Evolutionary conservation across 2,888 invertebrate species (phyloP).

Genomic region (Zaprionus bogoriensis): DNA sequence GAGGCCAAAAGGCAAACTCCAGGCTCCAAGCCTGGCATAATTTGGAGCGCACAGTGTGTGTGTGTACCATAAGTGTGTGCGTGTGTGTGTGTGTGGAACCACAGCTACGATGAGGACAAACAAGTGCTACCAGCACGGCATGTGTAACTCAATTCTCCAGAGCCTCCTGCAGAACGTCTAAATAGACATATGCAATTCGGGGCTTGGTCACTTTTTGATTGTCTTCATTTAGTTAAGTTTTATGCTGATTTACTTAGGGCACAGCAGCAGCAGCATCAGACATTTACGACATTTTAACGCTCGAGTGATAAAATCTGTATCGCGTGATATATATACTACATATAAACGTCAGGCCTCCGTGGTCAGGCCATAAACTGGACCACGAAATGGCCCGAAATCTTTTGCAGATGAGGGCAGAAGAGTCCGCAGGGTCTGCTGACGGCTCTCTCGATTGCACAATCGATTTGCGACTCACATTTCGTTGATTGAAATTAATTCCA

Average conservation of each 20-base stretch:
- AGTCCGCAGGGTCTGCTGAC: no score
- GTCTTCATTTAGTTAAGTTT: slow-evolving; percentile 74
- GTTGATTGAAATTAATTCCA: slow-evolving; percentile 78
- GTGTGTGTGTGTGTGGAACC: background rate
- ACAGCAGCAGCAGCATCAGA: slow-evolving; percentile 31
- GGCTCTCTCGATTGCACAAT: no score
- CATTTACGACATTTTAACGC: slow-evolving; percentile 68
- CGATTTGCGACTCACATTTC: slow-evolving; percentile 49
- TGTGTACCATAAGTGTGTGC: background rate
- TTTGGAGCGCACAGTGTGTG: slow-evolving; percentile 50
- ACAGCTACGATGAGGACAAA: slow-evolving; percentile 35
- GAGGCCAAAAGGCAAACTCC: slow-evolving; percentile 67
- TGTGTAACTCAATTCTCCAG: slow-evolving; percentile 64
- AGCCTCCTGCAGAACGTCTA: slow-evolving; percentile 42
- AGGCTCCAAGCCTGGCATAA: slow-evolving; percentile 53
- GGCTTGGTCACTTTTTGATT: slow-evolving; percentile 65
- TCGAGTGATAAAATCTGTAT: slow-evolving; percentile 63
- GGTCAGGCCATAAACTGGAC: slow-evolving; percentile 44
- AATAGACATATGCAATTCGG: slow-evolving; percentile 63
- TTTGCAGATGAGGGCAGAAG: no score
- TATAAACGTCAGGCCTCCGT: slow-evolving; percentile 1
- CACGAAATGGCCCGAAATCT: slow-evolving; percentile 26
- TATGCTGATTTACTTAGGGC: slow-evolving; percentile 75
- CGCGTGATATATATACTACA: slow-evolving; percentile 38
- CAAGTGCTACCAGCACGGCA: slow-evolving; percentile 36